Evolutionary conservation across 2,888 invertebrate species (phyloP), one percentile per base, ranked within the genome.

Genomic region (Tipula helvola): DNA sequence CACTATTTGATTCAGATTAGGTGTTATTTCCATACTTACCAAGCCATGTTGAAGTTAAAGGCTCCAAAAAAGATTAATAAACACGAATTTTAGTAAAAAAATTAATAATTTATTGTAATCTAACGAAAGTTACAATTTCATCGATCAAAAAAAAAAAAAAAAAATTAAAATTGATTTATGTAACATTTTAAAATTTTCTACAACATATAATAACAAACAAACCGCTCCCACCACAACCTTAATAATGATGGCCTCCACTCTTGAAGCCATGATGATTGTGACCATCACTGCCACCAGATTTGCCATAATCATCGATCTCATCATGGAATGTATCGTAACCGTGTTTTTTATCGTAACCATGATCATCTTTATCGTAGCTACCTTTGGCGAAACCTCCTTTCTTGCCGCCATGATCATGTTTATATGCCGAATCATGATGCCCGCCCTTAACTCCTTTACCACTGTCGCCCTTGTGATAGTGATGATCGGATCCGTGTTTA

Each of bases 401-500:
- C 92, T 95, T 95, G 28, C 95, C 95, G 90, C 95, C 94, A 89
- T 95, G 94, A 90, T 95, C 95, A 88, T 94, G 94, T 89, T 95
- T 94, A 90, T 95, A 94, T 0, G 95, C 95, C 88, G 94, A 94
- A 90, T 96, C 94, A 91, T 95, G 94, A 89, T 94, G 94, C 0
- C 94, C 95, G n/a, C 95, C 95, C 91, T 96, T 95, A 91, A 95
- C 95, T 91, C 95, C 95, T 88, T 94, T 94, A 1, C 95, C 95
- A 88, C 93, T 94, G 89, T 96, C 95, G 7, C 42, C 42, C 90
- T 94, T 94, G 88, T 94, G 94, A 90, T 95, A 95, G 36, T 94
- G 94, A 89, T 95, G 94, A 92, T 94, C 94, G 90, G 94, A 93
- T 0, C 95, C 96, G 89, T 95, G 94, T 89, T 95, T 96, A 89